These are phyloP conservation scores for Bombus consobrinus DNA, from an alignment of 1,140 invertebrate genomes.

Conservation along the genomic window DNA sequence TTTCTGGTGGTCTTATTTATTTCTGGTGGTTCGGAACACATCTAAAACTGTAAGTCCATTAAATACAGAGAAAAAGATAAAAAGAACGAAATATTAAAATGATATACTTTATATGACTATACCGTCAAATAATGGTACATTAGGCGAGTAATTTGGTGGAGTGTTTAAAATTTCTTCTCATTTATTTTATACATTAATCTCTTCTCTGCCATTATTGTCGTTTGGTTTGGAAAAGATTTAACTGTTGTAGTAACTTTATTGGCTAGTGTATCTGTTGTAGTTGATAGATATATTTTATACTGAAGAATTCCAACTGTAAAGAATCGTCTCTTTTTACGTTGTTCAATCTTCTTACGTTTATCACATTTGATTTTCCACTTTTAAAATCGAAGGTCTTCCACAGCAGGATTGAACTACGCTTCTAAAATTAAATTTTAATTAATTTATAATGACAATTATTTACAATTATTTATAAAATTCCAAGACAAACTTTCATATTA, in stretches of 20 bases:
- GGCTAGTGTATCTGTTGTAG: not conserved
- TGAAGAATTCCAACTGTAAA: constrained; percentile 79
- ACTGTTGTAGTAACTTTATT: not conserved
- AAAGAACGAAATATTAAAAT: not conserved
- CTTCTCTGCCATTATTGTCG: constrained; percentile 71
- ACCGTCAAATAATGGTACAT: constrained; percentile 65
- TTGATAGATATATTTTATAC: constrained; percentile 74
- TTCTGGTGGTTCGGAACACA: no score
- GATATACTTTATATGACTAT: constrained; percentile 38
- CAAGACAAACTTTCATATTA: not conserved
- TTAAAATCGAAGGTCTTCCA: constrained; percentile 55
- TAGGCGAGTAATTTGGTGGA: constrained; percentile 47
- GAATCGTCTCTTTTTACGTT: constrained; percentile 71
- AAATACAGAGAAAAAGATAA: no score
- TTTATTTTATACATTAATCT: constrained; percentile 67
- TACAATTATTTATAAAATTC: not conserved
- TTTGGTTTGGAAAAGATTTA: constrained; percentile 39
- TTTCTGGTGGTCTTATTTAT: no score
- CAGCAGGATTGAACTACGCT: not conserved
- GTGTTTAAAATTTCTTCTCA: constrained; percentile 63
- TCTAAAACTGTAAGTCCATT: no score
- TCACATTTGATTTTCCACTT: constrained; percentile 77
- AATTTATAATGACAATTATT: not conserved
- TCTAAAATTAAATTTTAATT: not conserved
- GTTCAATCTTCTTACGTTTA: constrained; percentile 66